Conservation (phyloP, 2,888 invertebrate genomes). For the Limenitis camilla region DNA sequence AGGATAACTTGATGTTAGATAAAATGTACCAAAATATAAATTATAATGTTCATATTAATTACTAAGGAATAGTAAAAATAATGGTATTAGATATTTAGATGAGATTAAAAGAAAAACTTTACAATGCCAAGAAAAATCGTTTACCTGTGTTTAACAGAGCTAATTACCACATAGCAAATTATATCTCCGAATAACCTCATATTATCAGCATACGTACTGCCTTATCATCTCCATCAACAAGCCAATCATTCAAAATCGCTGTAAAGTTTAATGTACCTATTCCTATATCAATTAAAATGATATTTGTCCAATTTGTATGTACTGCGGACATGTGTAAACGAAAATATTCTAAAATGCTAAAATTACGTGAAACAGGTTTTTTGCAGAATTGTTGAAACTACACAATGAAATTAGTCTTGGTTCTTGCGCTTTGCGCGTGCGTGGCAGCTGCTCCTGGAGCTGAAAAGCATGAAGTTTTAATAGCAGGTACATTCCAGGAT, state of each 20-base stretch:
- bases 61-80: background rate
- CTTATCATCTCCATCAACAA: constrained; percentile 4
- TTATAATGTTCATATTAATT: too few relatives aligned
- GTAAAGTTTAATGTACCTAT: background rate
- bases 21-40: too few relatives aligned
- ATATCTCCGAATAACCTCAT: background rate
- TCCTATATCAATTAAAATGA: constrained; percentile 6
- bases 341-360: background rate
- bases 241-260: background rate
- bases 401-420: constrained; percentile 53
- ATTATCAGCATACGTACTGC: background rate
- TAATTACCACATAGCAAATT: background rate
- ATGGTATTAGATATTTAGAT: background rate
- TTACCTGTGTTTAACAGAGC: background rate
- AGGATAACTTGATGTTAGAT: too few relatives aligned
- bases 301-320: background rate
- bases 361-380: background rate
- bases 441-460: constrained; percentile 44
- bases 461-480: constrained; percentile 22
- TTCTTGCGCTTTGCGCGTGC: constrained; percentile 40
- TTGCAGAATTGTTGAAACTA: constrained; percentile 13
- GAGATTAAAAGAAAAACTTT: too few relatives aligned
- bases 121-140: too few relatives aligned
- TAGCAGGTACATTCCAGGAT: constrained; percentile 18
- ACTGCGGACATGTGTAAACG: background rate